Evolutionary conservation across 2,888 invertebrate genomes (phyloP).

Genomic region (Portevinia maculata): DNA sequence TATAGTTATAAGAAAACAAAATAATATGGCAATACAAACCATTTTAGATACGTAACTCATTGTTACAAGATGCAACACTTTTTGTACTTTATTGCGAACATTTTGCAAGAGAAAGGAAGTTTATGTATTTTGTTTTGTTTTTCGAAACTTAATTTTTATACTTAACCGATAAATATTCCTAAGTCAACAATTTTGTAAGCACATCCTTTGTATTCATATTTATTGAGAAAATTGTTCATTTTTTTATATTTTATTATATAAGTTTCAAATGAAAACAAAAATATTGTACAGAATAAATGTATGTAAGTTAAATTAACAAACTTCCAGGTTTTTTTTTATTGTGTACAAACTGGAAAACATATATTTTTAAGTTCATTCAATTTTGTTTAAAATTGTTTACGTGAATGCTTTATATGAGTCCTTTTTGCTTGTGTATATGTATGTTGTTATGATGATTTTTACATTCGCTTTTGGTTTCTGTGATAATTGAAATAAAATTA

Average conservation of each 20-base stretch:
- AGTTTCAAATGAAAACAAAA: neutral
- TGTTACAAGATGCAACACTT: conserved; percentile 56
- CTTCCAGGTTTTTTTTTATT: conserved; percentile 34
- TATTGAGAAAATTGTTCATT: neutral
- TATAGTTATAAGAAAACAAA: conserved; percentile 49
- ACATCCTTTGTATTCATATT: conserved; percentile 28
- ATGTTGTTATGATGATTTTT: conserved; percentile 59
- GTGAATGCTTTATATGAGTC: conserved; percentile 69
- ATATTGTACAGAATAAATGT: conserved; percentile 24
- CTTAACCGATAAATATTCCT: neutral
- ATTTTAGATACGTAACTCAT: conserved; percentile 67
- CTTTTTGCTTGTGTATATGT: conserved; percentile 66
- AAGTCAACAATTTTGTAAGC: neutral
- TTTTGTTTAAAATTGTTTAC: conserved; percentile 63
- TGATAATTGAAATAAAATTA: conserved; percentile 77
- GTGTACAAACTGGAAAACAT: conserved; percentile 32
- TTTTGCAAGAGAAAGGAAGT: conserved; percentile 49
- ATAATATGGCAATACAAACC: conserved; percentile 21
- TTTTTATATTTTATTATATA: conserved; percentile 13
- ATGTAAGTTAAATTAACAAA: conserved; percentile 6
- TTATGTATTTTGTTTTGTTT: conserved; percentile 36
- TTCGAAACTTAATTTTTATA: conserved; percentile 2
- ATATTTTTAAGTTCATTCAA: conserved; percentile 28
- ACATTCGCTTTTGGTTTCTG: conserved; percentile 79
- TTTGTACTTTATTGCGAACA: conserved; percentile 70